Evolutionary conservation across 2,888 invertebrate species (phyloP).

Genomic region (Oligia fasciuncula): DNA sequence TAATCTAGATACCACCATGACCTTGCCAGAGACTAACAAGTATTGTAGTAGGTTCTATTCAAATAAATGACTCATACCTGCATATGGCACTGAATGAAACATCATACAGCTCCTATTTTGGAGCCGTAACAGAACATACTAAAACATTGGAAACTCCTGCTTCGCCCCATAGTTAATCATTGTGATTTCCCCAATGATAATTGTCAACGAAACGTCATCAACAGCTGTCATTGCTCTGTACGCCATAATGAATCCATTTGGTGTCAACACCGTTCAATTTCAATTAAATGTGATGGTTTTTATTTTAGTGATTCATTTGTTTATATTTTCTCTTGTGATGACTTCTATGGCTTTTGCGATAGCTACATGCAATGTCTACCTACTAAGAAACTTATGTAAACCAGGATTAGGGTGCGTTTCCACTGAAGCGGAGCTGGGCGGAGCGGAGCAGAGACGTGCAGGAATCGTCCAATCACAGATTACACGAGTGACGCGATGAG

Average conservation of each 20-base stretch:
- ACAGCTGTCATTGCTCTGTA: conserved; percentile 6
- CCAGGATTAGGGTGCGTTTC: too few relatives aligned
- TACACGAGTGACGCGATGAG: too few relatives aligned
- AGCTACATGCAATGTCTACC: neutral
- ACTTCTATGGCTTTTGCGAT: neutral
- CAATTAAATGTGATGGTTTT: conserved; percentile 55
- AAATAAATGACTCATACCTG: conserved; percentile 45
- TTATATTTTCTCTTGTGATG: neutral
- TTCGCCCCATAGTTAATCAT: neutral
- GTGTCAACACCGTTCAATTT: conserved; percentile 41
- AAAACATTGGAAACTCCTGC: conserved; percentile 7
- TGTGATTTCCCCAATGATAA: conserved; percentile 21
- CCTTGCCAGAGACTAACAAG: conserved; percentile 37
- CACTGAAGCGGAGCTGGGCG: too few relatives aligned
- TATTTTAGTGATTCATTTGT: conserved; percentile 19
- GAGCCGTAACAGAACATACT: conserved; percentile 23
- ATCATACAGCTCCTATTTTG: conserved; percentile 38
- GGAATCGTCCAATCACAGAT: too few relatives aligned
- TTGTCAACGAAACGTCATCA: conserved; percentile 4
- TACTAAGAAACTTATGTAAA: neutral
- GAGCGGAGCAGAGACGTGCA: too few relatives aligned
- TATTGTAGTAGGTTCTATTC: conserved; percentile 39
- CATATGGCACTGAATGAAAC: conserved; percentile 48
- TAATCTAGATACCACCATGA: conserved; percentile 35
- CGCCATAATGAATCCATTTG: conserved; percentile 29